Percentiles rank a stretch among this genome's conserved stretches.
phyloP scores from a whole-genome alignment of 92 coral and sea anemone species.

The Actinernus sp. region DNA sequence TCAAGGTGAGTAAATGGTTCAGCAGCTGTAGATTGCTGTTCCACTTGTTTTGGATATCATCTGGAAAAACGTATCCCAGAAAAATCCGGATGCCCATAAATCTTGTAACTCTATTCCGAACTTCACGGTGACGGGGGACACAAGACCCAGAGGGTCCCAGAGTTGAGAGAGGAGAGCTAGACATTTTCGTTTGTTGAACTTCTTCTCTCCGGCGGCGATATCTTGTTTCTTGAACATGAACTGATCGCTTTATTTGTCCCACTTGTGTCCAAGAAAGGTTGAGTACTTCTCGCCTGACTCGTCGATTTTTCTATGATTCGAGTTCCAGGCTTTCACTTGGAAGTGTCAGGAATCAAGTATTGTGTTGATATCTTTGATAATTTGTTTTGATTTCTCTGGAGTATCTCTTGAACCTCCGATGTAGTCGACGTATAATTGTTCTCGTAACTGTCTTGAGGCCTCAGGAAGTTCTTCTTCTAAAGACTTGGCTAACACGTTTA shows the following conservation, averaged over 20 bases:
- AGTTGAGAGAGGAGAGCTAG: slow-evolving; percentile 51
- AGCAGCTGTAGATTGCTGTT: slow-evolving; percentile 37
- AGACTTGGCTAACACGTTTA: slow-evolving; percentile 52
- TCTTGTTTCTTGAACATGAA: slow-evolving; percentile 57
- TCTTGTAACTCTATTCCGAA: slow-evolving; percentile 61
- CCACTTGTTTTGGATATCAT: slow-evolving; percentile 54
- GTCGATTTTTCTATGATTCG: slow-evolving; percentile 43
- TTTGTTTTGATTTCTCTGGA: slow-evolving; percentile 31
- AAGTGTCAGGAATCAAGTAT: slow-evolving; percentile 58
- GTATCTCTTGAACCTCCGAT: too few species aligned
- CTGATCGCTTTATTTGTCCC: slow-evolving; percentile 52
- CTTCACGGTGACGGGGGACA: slow-evolving; percentile 50
- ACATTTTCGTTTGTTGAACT: slow-evolving; percentile 56
- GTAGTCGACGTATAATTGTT: too few species aligned
- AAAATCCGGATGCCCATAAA: slow-evolving; percentile 56
- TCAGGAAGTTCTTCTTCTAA: slow-evolving; percentile 42
- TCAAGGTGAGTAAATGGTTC: slow-evolving; percentile 45
- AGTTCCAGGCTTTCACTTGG: slow-evolving; percentile 58
- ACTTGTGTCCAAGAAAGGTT: slow-evolving; percentile 60
- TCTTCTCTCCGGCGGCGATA: slow-evolving; percentile 11
- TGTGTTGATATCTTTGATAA: slow-evolving; percentile 45
- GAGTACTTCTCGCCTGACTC: slow-evolving; percentile 26
- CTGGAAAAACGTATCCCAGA: slow-evolving; percentile 72
- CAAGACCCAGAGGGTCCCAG: slow-evolving; percentile 70
- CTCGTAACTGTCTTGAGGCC: slow-evolving; percentile 60